These are phyloP conservation scores for Hoplostethus mediterraneus DNA, from an alignment of 2,797 vertebrate genomes.

Conservation along the genomic window DNA sequence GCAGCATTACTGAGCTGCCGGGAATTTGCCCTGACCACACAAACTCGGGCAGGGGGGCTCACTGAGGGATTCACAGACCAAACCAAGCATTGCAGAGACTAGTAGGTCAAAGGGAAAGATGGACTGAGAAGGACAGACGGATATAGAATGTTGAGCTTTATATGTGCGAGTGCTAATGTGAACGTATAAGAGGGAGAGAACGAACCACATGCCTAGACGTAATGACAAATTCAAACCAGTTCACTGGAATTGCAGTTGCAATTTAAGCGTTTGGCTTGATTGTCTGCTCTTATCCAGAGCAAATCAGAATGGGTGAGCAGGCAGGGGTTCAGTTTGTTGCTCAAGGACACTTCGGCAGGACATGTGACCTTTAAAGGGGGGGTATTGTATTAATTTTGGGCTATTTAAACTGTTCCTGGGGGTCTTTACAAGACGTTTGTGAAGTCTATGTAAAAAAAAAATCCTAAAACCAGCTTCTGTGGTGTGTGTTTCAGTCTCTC, in stretches of 20 bases:
- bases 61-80: constrained; percentile 33
- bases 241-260: constrained; percentile 1
- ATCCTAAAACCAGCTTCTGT: too few relatives aligned
- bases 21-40: constrained; percentile 78
- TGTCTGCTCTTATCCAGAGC: too few relatives aligned
- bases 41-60: constrained; percentile 48
- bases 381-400: too few relatives aligned
- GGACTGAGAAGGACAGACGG: constrained; percentile 36
- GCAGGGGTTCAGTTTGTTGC: constrained; percentile 24
- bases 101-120: constrained; percentile 50
- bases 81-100: constrained; percentile 32
- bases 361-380: constrained; percentile 15
- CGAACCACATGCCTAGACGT: background rate
- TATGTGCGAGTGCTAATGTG: background rate
- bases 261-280: background rate
- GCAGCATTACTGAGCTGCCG: constrained; percentile 75
- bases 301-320: background rate
- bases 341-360: constrained; percentile 26
- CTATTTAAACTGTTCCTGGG: too few relatives aligned
- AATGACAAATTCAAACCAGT: constrained; percentile 14
- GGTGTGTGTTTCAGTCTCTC: too few relatives aligned
- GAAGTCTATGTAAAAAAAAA: too few relatives aligned
- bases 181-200: background rate
- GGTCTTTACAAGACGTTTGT: too few relatives aligned
- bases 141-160: background rate